Evolutionary conservation across 2,888 invertebrate genomes (phyloP).

Genomic region (Carabus problematicus): DNA sequence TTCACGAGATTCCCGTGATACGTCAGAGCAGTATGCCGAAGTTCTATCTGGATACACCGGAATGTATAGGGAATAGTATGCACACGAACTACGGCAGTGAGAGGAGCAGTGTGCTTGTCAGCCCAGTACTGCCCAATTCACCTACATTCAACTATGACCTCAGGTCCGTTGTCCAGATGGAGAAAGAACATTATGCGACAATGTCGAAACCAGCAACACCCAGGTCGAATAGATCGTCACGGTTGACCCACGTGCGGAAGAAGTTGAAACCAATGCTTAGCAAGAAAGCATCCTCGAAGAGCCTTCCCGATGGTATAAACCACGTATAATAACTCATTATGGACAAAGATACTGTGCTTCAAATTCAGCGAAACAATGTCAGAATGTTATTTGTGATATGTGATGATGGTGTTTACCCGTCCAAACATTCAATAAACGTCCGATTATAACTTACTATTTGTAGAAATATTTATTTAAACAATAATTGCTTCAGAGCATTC

Average conservation of each 20-base stretch:
- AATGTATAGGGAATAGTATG: conserved; percentile 43
- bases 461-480: too few relatives aligned
- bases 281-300: conserved; percentile 35
- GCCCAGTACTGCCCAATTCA: conserved; percentile 50
- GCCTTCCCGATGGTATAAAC: conserved; percentile 32
- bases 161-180: conserved; percentile 58
- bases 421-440: too few relatives aligned
- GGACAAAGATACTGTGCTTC: not conserved
- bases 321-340: conserved; percentile 23
- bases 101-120: conserved; percentile 51
- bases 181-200: conserved; percentile 49
- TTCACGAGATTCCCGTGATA: conserved; percentile 55
- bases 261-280: conserved; percentile 30
- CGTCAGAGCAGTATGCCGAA: conserved; percentile 58
- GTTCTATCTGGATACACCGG: conserved; percentile 58
- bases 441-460: too few relatives aligned
- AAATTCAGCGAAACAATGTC: not conserved
- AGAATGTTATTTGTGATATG: too few relatives aligned
- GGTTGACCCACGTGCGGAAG: conserved; percentile 40
- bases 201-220: conserved; percentile 21
- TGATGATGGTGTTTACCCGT: too few relatives aligned
- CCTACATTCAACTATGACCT: conserved; percentile 54
- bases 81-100: conserved; percentile 19
- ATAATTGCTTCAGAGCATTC: too few relatives aligned
- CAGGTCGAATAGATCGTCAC: conserved; percentile 27